Conservation (phyloP, 2,797 vertebrate genomes). For the Leptodactylus fallax region DNA sequence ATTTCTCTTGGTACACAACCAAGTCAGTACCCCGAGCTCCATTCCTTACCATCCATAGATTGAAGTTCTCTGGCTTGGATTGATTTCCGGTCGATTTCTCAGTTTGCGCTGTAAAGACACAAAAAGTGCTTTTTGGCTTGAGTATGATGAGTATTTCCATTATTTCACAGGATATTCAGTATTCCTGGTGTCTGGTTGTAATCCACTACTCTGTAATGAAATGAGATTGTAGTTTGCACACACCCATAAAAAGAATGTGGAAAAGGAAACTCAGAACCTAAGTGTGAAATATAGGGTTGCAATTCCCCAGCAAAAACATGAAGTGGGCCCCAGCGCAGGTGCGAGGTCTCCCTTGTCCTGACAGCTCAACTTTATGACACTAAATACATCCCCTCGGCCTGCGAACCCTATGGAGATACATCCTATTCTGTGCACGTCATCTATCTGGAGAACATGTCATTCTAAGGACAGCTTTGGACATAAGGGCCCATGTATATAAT, state of each 20-base stretch:
- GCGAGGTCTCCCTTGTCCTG: slow-evolving; percentile 21
- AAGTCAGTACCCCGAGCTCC: neutral
- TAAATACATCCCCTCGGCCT: neutral
- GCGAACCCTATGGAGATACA: neutral
- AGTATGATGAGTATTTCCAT: slow-evolving; percentile 28
- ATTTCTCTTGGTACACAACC: neutral
- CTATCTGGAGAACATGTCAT: neutral
- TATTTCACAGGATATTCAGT: slow-evolving; percentile 22
- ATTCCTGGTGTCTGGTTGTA: slow-evolving; percentile 38
- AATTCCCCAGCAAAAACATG: slow-evolving; percentile 27
- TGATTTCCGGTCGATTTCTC: neutral
- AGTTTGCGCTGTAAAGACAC: neutral
- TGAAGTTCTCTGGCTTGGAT: neutral
- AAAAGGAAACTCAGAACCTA: slow-evolving; percentile 12
- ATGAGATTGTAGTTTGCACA: slow-evolving; percentile 22
- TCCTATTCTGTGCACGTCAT: neutral
- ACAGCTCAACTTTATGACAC: neutral
- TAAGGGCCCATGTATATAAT: neutral
- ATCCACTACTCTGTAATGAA: slow-evolving; percentile 43
- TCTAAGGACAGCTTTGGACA: neutral
- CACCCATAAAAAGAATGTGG: slow-evolving; percentile 32
- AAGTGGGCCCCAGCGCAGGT: slow-evolving; percentile 32
- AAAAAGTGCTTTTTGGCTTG: slow-evolving; percentile 24
- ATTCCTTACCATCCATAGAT: neutral
- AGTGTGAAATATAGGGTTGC: slow-evolving; percentile 40